Conservation (phyloP, 1,140 invertebrate genomes). For the Euborellia annulipes region DNA sequence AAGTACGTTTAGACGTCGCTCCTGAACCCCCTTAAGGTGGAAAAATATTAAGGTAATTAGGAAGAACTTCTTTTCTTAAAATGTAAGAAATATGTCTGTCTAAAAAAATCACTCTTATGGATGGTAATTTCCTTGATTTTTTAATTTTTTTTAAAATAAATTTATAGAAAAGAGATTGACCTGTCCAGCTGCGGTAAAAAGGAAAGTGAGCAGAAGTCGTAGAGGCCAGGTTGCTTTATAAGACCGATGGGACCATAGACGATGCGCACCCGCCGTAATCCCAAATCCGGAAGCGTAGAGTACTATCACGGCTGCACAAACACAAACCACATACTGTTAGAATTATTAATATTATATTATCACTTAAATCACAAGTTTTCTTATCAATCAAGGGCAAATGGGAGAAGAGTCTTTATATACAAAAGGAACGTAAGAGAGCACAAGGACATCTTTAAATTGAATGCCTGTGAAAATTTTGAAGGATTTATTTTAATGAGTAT, state of each 20-base stretch:
- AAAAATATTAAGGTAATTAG: slow-evolving; percentile 8
- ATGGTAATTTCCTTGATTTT: slow-evolving; percentile 4
- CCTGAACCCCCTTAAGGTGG: too few species aligned
- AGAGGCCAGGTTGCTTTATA: slow-evolving; percentile 74
- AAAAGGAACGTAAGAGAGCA: too few species aligned
- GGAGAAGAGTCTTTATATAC: too few species aligned
- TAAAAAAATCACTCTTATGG: slow-evolving; percentile 1
- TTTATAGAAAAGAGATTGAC: slow-evolving; percentile 32
- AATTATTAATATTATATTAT: slow-evolving; percentile 9
- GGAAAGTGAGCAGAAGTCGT: slow-evolving; percentile 52
- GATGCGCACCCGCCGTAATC: slow-evolving; percentile 77
- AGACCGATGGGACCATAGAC: slow-evolving; percentile 75
- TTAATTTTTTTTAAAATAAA: slow-evolving; percentile 1
- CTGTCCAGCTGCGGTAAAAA: slow-evolving; percentile 74
- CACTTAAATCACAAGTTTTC: too few species aligned
- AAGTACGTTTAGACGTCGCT: too few species aligned
- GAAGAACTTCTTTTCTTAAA: slow-evolving; percentile 8
- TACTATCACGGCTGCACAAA: slow-evolving; percentile 44
- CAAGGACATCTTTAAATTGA: too few species aligned
- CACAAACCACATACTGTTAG: slow-evolving; percentile 26
- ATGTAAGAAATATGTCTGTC: slow-evolving; percentile 4
- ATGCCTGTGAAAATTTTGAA: too few species aligned
- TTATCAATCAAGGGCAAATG: too few species aligned
- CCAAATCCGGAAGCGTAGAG: slow-evolving; percentile 52
- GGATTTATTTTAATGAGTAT: too few species aligned